Base-by-base conservation (phyloP, 2,888 invertebrate species). In the Rugalucina vietnamica region DNA sequence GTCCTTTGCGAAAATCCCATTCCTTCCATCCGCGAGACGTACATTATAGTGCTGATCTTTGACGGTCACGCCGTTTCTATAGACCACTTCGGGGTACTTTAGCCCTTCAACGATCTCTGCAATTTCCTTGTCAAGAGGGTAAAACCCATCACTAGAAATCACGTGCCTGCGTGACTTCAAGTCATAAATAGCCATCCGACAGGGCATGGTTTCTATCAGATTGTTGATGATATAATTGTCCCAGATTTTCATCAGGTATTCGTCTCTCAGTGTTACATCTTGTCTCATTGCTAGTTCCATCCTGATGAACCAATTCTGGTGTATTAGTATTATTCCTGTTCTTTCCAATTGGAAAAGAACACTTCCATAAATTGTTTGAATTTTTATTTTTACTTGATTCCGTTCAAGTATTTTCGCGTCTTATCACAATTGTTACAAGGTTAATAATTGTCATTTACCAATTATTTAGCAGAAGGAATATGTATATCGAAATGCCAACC, bases 1-100 rank as follows among this genome's bases (percentile, higher is more conserved):
- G 24, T 87, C 87, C n/a, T 86, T 88, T 3, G 92, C 92, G 77
- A 88, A 90, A n/a, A 93, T 90, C 12, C 93, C 93, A 77, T 89
- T 83, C 70, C 88, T 88, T 3, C 93, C 93, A 77, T 93, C 93
- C 1, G 93, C 92, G 43, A 93, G 77, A 14, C 85, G 85, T 0
- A 91, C 91, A 34, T 89, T 86, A 82, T 91, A 93, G 49, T 87
- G 76, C 12, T 80, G 80, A 12, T 90, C 90, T 70, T 88, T 88
- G 5, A 92, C 80, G 2, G 87, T 88, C 8, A 93, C 70, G 18
- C 93, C 93, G 54, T 89, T 84, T 32, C 87, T 82, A 76, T 86
- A 88, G 1, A 86, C 86, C 10, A 82, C 12, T 34, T 86, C 81
- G n/a, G 86, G 82, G 49, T 88, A 87, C n/a, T 82, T 79, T 70